Evolutionary conservation across 1,140 invertebrate species (phyloP), one percentile per base, ranked within the genome.

Genomic region (Trichonephila clavata): DNA sequence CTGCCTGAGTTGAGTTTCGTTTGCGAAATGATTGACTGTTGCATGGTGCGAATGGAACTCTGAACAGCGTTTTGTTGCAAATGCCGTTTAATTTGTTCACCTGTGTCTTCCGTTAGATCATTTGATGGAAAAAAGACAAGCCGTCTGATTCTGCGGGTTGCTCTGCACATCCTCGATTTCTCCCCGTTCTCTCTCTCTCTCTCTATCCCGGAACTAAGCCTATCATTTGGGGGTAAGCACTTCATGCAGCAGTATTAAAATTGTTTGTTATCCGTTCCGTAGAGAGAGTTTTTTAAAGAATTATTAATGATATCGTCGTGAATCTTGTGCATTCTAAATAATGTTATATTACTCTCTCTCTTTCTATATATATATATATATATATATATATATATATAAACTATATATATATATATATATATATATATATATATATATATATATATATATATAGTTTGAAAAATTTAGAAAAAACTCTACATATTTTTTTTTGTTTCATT

Each of bases 171-270:
- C 68, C 27, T 77, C 65, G 13, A 68, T 27, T 68, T 27, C 8
- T 77, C 18, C 32, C 27, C 32, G 24, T 39, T 39, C 27, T 32
- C 71, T 39, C 18, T 18, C 60, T 61, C 61, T 20, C 61, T 63
- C 32, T 39, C 4, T 39, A 39, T 39, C 68, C 71, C 71, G 71
- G 71, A 77, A 77, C 71, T 77, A 77, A 77, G 71, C 71, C 71
- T 77, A 77, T 77, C n/a, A 5, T 39, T 39, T 77, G 27, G 0
- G 27, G 27, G 27, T 77, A 39, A 77, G 71, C 16, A 24, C 24
- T 61, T 68, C 8, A 14, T 24, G n/a, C 65, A 68, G 65, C n/a
- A 14, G 13, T n/a, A 68, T 50, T 50, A 68, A n/a, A n/a, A 61
- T 61, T 61, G 5, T 20, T 24, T 27, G n/a, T 68, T 68, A 68